Evolutionary conservation across 2,888 invertebrate genomes (phyloP), one percentile per base, ranked within the genome.

Genomic region (Tanytarsus gracilentus): DNA sequence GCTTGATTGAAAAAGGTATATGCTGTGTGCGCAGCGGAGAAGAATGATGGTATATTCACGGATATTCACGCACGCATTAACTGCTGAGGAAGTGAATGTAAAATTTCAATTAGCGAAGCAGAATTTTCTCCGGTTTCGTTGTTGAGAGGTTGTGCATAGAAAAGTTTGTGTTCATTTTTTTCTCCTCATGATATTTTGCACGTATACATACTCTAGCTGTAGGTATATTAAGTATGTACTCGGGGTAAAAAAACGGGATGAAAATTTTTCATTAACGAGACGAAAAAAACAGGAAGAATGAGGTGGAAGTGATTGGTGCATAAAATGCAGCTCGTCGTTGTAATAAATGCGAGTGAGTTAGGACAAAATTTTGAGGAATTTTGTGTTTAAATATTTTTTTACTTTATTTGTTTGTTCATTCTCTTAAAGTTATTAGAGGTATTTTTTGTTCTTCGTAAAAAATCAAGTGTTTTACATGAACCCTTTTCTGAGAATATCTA

Each of bases 181-280:
- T 14, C 33, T 36, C 16, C 36, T 36, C 16, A 16, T 36, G n/a
- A 36, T 36, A 14, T 36, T 36, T 23, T 11, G 44, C 44, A 44
- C 21, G n/a, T 18, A 44, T 44, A 23, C 44, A 44, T 44, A 11
- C 23, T 44, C 40, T n/a, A 33, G 23, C 40, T 21, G n/a, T n/a
- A n/a, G n/a, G n/a, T n/a, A n/a, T n/a, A n/a, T n/a, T n/a, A n/a
- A n/a, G n/a, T n/a, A n/a, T n/a, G n/a, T n/a, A n/a, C n/a, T n/a
- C n/a, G n/a, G 21, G 11, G 21, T 44, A 18, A 11, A 21, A 23
- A 23, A 23, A 44, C 11, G 14, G 14, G 21, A 44, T 23, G 23
- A 44, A 44, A 44, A 23, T 44, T 44, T 44, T 44, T 44, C 44
- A 44, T 44, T 44, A 44, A 44, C 44, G 44, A 44, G 44, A 23